Evolutionary conservation across 1,140 invertebrate genomes (phyloP).

Genomic region (Lethrus apterus): DNA sequence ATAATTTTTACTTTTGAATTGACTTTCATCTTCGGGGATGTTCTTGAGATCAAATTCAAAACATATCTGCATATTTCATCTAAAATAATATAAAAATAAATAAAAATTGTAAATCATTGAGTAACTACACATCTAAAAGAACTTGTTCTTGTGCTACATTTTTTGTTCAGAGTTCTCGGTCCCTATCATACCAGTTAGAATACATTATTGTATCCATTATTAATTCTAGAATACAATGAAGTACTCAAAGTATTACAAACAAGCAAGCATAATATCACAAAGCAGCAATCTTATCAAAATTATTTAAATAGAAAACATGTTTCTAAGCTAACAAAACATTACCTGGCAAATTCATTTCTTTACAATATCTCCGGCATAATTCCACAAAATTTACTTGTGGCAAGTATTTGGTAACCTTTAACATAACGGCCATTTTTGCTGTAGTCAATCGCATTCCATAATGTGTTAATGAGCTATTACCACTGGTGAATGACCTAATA

Average conservation of each 20-base stretch:
- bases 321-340: neutral
- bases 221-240: too few relatives aligned
- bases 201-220: too few relatives aligned
- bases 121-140: too few relatives aligned
- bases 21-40: conserved; percentile 22
- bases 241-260: too few relatives aligned
- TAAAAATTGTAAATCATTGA: too few relatives aligned
- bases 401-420: conserved; percentile 39
- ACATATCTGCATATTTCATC: conserved; percentile 19
- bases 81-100: conserved; percentile 10
- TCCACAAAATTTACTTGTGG: conserved; percentile 43
- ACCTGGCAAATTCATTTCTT: conserved; percentile 50
- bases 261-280: too few relatives aligned
- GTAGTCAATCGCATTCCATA: conserved; percentile 33
- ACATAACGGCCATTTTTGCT: conserved; percentile 39
- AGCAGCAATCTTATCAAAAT: too few relatives aligned
- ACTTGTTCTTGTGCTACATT: too few relatives aligned
- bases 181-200: too few relatives aligned
- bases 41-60: conserved; percentile 24
- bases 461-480: conserved; percentile 38
- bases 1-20: conserved; percentile 23
- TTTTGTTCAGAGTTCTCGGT: too few relatives aligned
- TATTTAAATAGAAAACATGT: neutral
- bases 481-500: conserved; percentile 28
- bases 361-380: conserved; percentile 46